phyloP scores from a whole-genome alignment of 1,140 invertebrate genomes.

The Lanistes nyassanus region DNA sequence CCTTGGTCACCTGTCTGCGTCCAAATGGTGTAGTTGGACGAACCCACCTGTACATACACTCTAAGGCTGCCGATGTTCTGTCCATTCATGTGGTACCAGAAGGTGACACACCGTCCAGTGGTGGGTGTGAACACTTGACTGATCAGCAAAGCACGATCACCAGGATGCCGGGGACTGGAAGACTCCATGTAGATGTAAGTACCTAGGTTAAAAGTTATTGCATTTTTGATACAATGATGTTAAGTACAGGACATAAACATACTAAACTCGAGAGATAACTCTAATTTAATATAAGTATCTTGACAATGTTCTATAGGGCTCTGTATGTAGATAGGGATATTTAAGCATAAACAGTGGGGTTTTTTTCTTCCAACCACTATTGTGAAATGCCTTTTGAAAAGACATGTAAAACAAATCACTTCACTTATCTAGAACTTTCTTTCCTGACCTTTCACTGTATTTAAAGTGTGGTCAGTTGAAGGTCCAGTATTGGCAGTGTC shows the following conservation, averaged over 20 bases:
- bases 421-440: background rate
- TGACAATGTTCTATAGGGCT: too few species aligned
- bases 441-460: constrained; percentile 10
- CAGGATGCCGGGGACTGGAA: constrained; percentile 55
- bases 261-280: too few species aligned
- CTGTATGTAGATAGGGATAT: too few species aligned
- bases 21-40: constrained; percentile 33
- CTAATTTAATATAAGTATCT: too few species aligned
- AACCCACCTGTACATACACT: constrained; percentile 46
- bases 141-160: constrained; percentile 77
- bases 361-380: too few species aligned
- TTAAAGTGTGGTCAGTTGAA: constrained; percentile 53
- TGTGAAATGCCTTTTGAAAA: too few species aligned
- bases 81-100: constrained; percentile 81
- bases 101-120: constrained; percentile 49
- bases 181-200: constrained; percentile 85
- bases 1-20: constrained; percentile 37
- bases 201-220: constrained; percentile 19
- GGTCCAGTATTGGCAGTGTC: constrained; percentile 47
- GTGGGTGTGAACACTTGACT: constrained; percentile 56
- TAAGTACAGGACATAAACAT: too few species aligned
- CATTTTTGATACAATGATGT: too few species aligned
- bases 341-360: too few species aligned
- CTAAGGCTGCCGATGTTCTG: constrained; percentile 48
- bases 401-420: background rate